These are phyloP conservation scores for Bombus pyrosoma DNA, from an alignment of 1,140 invertebrate genomes.

Conservation along the genomic window DNA sequence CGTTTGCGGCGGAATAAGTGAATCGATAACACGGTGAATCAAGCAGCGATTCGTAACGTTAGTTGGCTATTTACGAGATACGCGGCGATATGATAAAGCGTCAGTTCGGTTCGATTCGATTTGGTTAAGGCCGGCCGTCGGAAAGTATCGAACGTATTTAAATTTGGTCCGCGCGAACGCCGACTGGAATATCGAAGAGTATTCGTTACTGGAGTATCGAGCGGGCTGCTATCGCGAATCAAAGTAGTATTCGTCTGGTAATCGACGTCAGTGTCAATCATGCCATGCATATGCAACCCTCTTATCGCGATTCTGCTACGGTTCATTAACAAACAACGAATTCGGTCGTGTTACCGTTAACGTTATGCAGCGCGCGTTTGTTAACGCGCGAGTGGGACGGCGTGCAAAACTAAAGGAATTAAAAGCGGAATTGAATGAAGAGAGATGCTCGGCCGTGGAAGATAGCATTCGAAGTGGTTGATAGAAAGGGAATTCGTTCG, in stretches of 20 bases:
- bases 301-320: slow-evolving; percentile 31
- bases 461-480: not conserved
- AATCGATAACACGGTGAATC: not conserved
- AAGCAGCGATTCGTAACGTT: not conserved
- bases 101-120: not conserved
- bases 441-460: not conserved
- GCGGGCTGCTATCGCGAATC: slow-evolving; percentile 19
- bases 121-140: too few species aligned
- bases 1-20: not conserved
- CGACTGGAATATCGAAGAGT: slow-evolving; percentile 17
- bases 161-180: not conserved
- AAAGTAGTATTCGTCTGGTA: slow-evolving; percentile 25
- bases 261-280: slow-evolving; percentile 29
- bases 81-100: too few species aligned
- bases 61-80: not conserved
- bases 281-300: slow-evolving; percentile 11
- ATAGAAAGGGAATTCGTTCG: not conserved
- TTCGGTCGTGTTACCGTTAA: not conserved
- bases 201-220: slow-evolving; percentile 26
- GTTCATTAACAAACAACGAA: slow-evolving; percentile 19
- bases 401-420: not conserved
- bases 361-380: not conserved
- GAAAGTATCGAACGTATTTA: slow-evolving; percentile 14
- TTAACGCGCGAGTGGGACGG: not conserved
- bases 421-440: not conserved